phyloP scores from a whole-genome alignment of 2,113 vertebrate genomes.

The Otocyon megalotis region DNA sequence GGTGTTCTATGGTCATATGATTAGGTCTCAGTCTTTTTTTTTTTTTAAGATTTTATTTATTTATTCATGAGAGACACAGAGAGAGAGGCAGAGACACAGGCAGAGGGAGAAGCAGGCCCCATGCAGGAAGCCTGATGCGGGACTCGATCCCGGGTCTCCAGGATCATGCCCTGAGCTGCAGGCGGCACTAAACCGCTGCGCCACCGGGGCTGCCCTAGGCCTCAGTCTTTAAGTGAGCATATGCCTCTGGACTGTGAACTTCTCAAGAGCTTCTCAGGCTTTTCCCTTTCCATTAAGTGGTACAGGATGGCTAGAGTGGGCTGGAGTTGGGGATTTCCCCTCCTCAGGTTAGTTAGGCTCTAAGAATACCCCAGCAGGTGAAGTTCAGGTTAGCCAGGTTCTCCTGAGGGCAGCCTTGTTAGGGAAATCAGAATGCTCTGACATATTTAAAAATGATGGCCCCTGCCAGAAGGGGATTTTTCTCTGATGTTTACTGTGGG shows the following conservation, averaged over 20 bases:
- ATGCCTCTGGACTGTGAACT: neutral
- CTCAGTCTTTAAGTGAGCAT: neutral
- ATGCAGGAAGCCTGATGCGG: too few relatives aligned
- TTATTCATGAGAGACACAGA: too few relatives aligned
- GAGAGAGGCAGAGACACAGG: too few relatives aligned
- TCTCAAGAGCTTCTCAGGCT: neutral
- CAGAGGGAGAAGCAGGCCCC: too few relatives aligned
- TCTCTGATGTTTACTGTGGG: neutral
- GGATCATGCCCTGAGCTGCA: too few relatives aligned
- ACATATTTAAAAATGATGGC: neutral
- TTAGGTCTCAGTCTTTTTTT: neutral
- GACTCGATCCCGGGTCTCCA: too few relatives aligned
- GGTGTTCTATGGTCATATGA: neutral
- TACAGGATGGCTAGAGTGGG: neutral
- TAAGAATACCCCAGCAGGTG: neutral
- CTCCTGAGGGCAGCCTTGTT: neutral
- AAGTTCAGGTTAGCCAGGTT: neutral
- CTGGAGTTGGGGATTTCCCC: neutral
- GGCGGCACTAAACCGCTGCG: too few relatives aligned
- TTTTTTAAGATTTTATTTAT: too few relatives aligned
- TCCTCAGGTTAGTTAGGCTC: neutral
- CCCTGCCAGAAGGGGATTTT: neutral
- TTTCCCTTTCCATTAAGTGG: neutral
- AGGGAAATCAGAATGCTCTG: neutral
- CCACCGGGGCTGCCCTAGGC: too few relatives aligned